A percentile compares a stretch with the other conserved stretches of the same genome.
phyloP scores from a whole-genome alignment of 1,140 invertebrate genomes.

The Gonatopus flavifemur region DNA sequence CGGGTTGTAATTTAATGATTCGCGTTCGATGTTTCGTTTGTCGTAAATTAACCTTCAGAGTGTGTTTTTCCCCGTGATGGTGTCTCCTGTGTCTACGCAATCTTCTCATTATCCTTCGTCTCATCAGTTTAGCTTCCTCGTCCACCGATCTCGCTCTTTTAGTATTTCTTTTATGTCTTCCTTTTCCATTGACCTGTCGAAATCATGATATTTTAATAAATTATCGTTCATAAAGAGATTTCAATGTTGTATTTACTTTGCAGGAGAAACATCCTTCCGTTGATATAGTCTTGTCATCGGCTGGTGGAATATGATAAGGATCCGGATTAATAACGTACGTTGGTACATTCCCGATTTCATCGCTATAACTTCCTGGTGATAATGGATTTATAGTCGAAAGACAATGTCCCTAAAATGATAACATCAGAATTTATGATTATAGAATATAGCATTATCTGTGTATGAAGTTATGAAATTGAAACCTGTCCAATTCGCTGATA shows the following conservation, averaged over 20 bases:
- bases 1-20: constrained; percentile 68
- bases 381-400: constrained; percentile 73
- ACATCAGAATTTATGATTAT: constrained; percentile 3
- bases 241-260: constrained; percentile 62
- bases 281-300: constrained; percentile 73
- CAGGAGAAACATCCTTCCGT: constrained; percentile 90
- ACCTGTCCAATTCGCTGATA: constrained; percentile 74
- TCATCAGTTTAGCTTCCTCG: constrained; percentile 14
- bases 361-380: constrained; percentile 55
- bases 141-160: constrained; percentile 17
- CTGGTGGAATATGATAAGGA: constrained; percentile 55
- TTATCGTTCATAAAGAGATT: not conserved
- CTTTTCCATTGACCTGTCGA: constrained; percentile 41
- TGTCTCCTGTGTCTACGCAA: constrained; percentile 38
- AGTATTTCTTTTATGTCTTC: constrained; percentile 35
- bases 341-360: constrained; percentile 70
- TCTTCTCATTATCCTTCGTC: constrained; percentile 38
- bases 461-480: not conserved
- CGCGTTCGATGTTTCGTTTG: constrained; percentile 67
- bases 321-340: constrained; percentile 66
- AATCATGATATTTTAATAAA: constrained; percentile 8
- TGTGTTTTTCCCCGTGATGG: constrained; percentile 55
- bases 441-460: not conserved
- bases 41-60: constrained; percentile 60
- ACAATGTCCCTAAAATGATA: constrained; percentile 71